These are phyloP conservation scores for Trinectes maculatus DNA, from an alignment of 2,113 vertebrate genomes.

Conservation along the genomic window DNA sequence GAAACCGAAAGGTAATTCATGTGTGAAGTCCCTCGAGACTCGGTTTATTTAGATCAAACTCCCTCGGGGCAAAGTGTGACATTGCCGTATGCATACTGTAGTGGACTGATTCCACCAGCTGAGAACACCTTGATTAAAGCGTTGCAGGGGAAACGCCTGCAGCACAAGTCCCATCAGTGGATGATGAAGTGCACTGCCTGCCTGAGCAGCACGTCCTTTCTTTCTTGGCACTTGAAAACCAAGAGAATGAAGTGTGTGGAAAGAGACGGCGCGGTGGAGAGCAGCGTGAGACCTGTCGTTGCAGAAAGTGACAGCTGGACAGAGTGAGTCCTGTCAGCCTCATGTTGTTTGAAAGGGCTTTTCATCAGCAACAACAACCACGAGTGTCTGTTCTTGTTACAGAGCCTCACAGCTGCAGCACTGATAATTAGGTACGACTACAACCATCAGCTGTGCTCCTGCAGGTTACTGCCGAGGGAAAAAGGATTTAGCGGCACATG, in stretches of 20 bases:
- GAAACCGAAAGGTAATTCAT: conserved; percentile 42
- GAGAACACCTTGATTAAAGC: conserved; percentile 26
- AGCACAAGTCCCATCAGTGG: conserved; percentile 11
- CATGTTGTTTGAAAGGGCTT: conserved; percentile 1
- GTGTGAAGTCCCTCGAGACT: conserved; percentile 29
- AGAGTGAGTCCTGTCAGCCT: conserved; percentile 1
- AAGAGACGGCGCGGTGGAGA: conserved; percentile 24
- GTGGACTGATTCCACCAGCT: conserved; percentile 22
- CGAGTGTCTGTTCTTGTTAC: background rate
- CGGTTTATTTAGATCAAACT: background rate
- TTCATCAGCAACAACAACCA: background rate
- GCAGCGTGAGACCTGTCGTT: background rate
- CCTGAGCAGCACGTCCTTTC: background rate
- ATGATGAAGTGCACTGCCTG: conserved; percentile 19
- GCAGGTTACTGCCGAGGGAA: background rate
- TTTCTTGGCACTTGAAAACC: background rate
- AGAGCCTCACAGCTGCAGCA: conserved; percentile 5
- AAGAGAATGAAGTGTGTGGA: background rate
- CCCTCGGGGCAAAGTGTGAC: conserved; percentile 19
- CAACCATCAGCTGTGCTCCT: background rate
- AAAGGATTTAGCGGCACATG: background rate
- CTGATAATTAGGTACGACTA: conserved; percentile 23
- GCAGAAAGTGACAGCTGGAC: background rate
- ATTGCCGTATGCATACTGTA: background rate
- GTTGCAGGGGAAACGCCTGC: conserved; percentile 10